A percentile compares a stretch with the other conserved stretches of the same genome.
phyloP scores from a whole-genome alignment of 2,113 vertebrate genomes.

The Siniperca chuatsi region DNA sequence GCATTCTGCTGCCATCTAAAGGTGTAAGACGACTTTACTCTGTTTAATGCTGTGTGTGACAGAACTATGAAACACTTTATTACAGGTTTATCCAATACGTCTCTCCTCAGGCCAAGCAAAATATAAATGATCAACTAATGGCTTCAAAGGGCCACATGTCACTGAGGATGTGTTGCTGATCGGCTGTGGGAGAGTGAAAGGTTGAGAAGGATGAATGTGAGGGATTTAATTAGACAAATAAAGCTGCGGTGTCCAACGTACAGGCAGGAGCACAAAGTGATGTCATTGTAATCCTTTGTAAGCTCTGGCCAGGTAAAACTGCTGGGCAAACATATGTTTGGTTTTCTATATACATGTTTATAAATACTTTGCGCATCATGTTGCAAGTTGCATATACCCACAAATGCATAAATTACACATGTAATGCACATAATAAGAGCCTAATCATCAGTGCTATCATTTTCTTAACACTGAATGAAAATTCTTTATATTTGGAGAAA shows the following conservation, averaged over 20 bases:
- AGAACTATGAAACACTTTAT: constrained; percentile 35
- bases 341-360: background rate
- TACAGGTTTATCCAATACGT: constrained; percentile 26
- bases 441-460: background rate
- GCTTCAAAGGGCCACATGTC: constrained; percentile 38
- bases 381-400: background rate
- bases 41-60: background rate
- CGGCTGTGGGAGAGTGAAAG: constrained; percentile 1
- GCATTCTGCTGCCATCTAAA: constrained; percentile 79
- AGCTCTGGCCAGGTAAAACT: background rate
- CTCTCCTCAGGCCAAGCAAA: background rate
- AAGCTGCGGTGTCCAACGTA: background rate
- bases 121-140: constrained; percentile 30
- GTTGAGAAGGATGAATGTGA: constrained; percentile 9
- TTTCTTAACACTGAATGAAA: background rate
- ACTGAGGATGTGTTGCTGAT: background rate
- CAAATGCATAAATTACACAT: background rate
- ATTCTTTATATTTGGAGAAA: background rate
- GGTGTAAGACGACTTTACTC: constrained; percentile 25
- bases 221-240: constrained; percentile 40
- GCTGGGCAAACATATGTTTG: constrained; percentile 5
- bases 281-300: constrained; percentile 28
- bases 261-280: background rate
- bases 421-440: background rate
- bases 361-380: background rate